These are phyloP conservation scores for Autographa pulchrina DNA, from an alignment of 2,888 invertebrate species.

Conservation along the genomic window DNA sequence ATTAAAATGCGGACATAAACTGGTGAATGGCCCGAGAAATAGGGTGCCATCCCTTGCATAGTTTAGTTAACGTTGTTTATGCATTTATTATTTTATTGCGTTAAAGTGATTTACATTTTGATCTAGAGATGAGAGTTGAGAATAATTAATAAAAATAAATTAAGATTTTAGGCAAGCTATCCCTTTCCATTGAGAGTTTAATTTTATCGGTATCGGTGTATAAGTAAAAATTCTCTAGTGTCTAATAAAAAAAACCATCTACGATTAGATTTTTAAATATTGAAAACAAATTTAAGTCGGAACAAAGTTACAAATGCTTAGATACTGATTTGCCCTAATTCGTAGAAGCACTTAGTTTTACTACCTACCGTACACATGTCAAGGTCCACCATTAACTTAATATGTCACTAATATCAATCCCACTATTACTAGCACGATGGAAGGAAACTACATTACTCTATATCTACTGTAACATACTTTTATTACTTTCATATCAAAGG, in stretches of 20 bases:
- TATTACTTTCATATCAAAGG: neutral
- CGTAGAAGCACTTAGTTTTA: neutral
- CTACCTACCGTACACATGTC: constrained; percentile 1
- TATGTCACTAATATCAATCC: neutral
- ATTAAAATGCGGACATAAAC: constrained; percentile 84
- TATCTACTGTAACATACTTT: neutral
- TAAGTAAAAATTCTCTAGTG: too few relatives aligned
- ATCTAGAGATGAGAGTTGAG: neutral
- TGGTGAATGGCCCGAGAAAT: constrained; percentile 86
- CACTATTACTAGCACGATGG: neutral
- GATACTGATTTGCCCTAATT: neutral
- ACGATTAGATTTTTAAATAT: too few relatives aligned
- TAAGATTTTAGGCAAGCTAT: neutral
- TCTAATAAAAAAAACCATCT: too few relatives aligned
- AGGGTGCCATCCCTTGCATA: constrained; percentile 75
- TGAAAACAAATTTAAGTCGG: too few relatives aligned
- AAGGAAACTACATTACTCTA: neutral
- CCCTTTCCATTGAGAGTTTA: too few relatives aligned
- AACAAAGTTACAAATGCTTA: neutral
- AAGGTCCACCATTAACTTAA: neutral
- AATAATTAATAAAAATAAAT: neutral
- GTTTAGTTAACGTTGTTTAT: constrained; percentile 66
- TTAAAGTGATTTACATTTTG: constrained; percentile 44
- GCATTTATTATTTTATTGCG: constrained; percentile 60
- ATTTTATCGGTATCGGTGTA: too few relatives aligned